Evolutionary conservation across 2,113 vertebrate genomes (phyloP), one percentile per base, ranked within the genome.

Genomic region (Rallus limicola): DNA sequence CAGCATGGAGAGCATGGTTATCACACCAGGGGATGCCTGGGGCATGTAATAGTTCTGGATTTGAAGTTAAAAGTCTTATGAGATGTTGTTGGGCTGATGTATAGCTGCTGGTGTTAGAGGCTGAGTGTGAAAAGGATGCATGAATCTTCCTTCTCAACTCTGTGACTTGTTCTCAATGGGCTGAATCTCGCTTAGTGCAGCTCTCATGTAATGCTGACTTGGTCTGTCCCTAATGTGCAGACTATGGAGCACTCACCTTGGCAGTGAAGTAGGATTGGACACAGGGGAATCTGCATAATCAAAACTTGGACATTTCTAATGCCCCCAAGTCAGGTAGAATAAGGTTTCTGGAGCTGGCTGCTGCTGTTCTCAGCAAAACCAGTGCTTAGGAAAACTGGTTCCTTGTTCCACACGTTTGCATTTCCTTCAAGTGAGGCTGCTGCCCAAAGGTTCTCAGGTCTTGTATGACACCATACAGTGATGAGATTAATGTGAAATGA

Each of bases 161-260:
- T 52, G 33, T 24, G 21, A 71, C 50, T 72, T 38, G 33, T 0
- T 71, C 53, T 44, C 31, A n/a, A 3, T 36, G 69, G 28, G 23
- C 38, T 70, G 62, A 9, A 16, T 63, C 21, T 81, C 1, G 0
- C 12, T 15, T n/a, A 16, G 5, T 6, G 46, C 56, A 1, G 1
- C n/a, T 14, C 19, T 53, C 19, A 5, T 8, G 21, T 12, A 21
- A 6, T 26, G 15, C 29, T 46, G 1, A 33, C 46, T 48, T 42
- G 50, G 40, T 63, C 13, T 58, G 0, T 16, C 19, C 21, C 26
- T 59, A 10, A 20, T 19, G 16, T 14, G 40, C 23, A 4, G 76
- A 11, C 36, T 26, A 0, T 14, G 11, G 34, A 34, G 65, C 20
- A 1, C 28, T 53, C 21, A 52, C 48, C 65, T 46, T 38, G 69